These are phyloP conservation scores for Pollenia angustigena DNA, from an alignment of 2,888 invertebrate species.

Conservation along the genomic window DNA sequence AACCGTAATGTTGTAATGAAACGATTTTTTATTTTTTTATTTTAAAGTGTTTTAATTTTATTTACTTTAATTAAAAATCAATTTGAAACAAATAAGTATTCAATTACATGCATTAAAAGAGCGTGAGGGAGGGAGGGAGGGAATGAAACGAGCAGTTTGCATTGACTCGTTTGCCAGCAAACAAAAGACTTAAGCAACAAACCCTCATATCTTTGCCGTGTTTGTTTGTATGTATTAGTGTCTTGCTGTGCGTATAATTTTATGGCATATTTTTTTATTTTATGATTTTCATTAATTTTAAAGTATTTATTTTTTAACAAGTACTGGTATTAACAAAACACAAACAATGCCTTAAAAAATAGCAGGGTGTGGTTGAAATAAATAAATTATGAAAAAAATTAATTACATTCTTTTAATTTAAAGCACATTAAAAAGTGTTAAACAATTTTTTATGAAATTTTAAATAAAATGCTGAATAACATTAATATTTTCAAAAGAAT, in stretches of 20 bases:
- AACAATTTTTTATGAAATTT: background rate
- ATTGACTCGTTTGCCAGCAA: background rate
- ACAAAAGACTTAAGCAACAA: conserved; percentile 63
- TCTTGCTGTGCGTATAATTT: conserved; percentile 33
- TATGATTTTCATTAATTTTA: background rate
- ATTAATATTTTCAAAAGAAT: background rate
- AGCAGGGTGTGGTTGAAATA: conserved; percentile 3
- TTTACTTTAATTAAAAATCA: conserved; percentile 56
- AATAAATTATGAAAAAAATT: background rate
- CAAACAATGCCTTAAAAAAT: background rate
- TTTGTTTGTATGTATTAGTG: background rate
- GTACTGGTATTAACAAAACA: background rate
- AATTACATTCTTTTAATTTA: conserved; percentile 26
- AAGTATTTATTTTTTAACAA: too few relatives aligned
- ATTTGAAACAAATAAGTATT: conserved; percentile 38
- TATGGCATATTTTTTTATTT: conserved; percentile 23
- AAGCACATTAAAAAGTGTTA: conserved; percentile 1
- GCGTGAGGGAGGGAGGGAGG: too few relatives aligned
- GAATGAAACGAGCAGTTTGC: background rate
- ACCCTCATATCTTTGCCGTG: background rate
- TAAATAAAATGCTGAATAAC: background rate
- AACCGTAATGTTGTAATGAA: conserved; percentile 45
- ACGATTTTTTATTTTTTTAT: background rate
- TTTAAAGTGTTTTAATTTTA: conserved; percentile 24
- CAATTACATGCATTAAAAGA: conserved; percentile 14